A percentile compares a stretch with the other conserved stretches of the same genome.
These are phyloP conservation scores for Parazoanthus darwini DNA, from an alignment of 92 coral and sea anemone species.

Conservation along the genomic window DNA sequence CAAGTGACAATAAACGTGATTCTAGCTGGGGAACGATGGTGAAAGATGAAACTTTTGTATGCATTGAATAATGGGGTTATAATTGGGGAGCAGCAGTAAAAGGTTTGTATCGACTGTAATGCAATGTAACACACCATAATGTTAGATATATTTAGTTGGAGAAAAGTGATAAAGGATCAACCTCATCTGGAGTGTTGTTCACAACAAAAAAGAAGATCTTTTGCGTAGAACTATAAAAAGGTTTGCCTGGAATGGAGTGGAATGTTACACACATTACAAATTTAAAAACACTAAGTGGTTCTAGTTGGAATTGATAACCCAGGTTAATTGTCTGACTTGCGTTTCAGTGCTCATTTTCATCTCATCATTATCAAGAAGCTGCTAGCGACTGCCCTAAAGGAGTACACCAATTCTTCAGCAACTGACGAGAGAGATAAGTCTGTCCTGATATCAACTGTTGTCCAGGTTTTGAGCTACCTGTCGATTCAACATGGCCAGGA, in stretches of 20 bases:
- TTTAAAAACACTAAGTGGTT: not conserved
- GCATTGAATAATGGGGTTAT: too few species aligned
- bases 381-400: slow-evolving; percentile 84
- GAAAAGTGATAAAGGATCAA: not conserved
- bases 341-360: slow-evolving; percentile 80
- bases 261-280: not conserved
- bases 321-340: not conserved
- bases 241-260: not conserved
- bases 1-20: not conserved
- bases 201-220: too few species aligned
- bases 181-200: not conserved
- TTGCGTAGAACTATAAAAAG: too few species aligned
- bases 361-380: slow-evolving; percentile 85
- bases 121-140: too few species aligned
- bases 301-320: not conserved
- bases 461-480: slow-evolving; percentile 80
- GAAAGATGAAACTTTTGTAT: too few species aligned
- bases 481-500: slow-evolving; percentile 90
- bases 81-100: too few species aligned
- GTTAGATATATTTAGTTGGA: too few species aligned
- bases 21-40: not conserved
- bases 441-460: slow-evolving; percentile 84
- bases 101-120: too few species aligned
- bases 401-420: slow-evolving; percentile 62
- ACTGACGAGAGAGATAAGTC: slow-evolving; percentile 71